Base-by-base conservation (phyloP, 1,140 invertebrate species). In the Hormaphis cornu region DNA sequence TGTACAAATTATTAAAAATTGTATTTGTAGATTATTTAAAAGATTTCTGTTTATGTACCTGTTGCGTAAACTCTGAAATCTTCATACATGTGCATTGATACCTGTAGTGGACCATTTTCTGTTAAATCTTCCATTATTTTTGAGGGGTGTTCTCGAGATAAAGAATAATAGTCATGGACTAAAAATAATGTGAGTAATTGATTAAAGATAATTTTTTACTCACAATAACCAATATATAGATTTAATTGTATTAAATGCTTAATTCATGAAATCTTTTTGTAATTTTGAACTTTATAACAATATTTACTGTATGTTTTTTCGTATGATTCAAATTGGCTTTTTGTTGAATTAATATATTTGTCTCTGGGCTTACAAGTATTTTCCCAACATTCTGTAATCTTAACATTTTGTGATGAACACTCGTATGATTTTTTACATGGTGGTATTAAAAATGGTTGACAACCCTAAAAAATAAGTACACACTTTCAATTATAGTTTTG, bases 21-120 rank as follows among this genome's bases (percentile, higher is more conserved):
- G n/a, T n/a, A n/a, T n/a, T n/a, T n/a, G n/a, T n/a, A n/a, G n/a
- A n/a, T n/a, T n/a, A n/a, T n/a, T n/a, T n/a, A n/a, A n/a, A n/a
- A n/a, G n/a, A n/a, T n/a, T n/a, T 46, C 3, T 22, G 12, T 22
- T 9, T 79, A 77, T 70, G 77, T 77, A 18, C 83, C 83, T 24
- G 77, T 72, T 12, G 73, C 73, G 71, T 82, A 82, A 48, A 72
- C 54, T 59, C 73, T 56, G 70, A 83, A 83, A 71, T 80, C 79
- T 16, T 59, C 52, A 58, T 79, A 78, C n/a, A 84, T 82, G 70
- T 81, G 76, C 74, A 83, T 83, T 5, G 78, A 77, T 2, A 83
- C 80, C 14, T 81, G 76, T 5, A 84, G 70, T 12, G 83, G 83
- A 14, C 83, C 78, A 16, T 79, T 73, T 9, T 82, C 37, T 24